These are phyloP conservation scores for Cosmopolites sordidus DNA, from an alignment of 2,888 invertebrate species.

Conservation along the genomic window DNA sequence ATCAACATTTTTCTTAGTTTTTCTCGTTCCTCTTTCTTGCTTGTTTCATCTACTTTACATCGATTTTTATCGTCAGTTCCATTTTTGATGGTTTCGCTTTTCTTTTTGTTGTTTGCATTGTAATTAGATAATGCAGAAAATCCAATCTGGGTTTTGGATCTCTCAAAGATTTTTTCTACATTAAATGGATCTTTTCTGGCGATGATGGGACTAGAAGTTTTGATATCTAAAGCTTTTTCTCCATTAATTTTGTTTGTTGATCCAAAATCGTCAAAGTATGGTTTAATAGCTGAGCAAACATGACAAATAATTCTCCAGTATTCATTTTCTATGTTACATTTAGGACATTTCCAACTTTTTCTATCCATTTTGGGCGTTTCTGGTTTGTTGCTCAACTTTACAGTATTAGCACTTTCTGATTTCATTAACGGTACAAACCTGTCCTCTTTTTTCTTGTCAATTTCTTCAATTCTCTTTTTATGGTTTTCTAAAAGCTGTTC, in stretches of 20 bases:
- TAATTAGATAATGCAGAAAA: conserved; percentile 43
- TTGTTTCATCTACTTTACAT: conserved; percentile 43
- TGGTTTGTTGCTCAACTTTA: conserved; percentile 33
- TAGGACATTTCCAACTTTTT: conserved; percentile 56
- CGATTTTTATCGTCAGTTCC: conserved; percentile 33
- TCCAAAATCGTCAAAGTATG: conserved; percentile 44
- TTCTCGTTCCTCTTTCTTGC: conserved; percentile 53
- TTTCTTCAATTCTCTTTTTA: conserved; percentile 38
- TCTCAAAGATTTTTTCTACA: conserved; percentile 38
- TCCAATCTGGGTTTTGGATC: conserved; percentile 47
- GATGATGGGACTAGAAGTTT: conserved; percentile 26
- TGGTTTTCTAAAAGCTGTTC: conserved; percentile 37
- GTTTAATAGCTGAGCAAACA: conserved; percentile 55
- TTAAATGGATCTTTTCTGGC: conserved; percentile 21
- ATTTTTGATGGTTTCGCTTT: conserved; percentile 28
- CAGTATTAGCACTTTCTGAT: conserved; percentile 44
- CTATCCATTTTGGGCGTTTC: conserved; percentile 40
- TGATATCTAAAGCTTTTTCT: conserved; percentile 17
- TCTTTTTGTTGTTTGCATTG: conserved; percentile 34
- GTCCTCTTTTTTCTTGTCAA: conserved; percentile 37
- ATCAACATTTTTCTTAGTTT: conserved; percentile 67
- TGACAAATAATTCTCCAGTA: conserved; percentile 61
- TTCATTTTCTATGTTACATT: conserved; percentile 58
- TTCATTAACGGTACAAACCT: conserved; percentile 40
- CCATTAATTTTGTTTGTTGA: conserved; percentile 2